Conservation (phyloP, 2,113 vertebrate genomes). For the Gorsachius goisagi region DNA sequence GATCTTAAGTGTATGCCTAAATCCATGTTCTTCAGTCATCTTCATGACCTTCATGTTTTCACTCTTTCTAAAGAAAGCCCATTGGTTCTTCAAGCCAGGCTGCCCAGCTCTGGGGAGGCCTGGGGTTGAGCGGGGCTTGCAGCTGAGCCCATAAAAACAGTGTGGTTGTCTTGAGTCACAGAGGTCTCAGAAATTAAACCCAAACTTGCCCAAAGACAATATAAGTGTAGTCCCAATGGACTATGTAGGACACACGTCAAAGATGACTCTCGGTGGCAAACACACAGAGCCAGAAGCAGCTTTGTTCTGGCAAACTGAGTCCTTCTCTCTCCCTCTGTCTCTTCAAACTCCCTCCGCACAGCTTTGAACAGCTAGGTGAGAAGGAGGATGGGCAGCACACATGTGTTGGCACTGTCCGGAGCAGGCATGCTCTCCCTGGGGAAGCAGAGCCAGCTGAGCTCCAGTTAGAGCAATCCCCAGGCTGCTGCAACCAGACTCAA, state of each 20-base stretch:
- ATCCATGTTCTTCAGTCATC: neutral
- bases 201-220: neutral
- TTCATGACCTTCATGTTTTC: neutral
- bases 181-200: neutral
- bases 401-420: neutral
- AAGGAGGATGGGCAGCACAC: neutral
- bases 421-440: neutral
- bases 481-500: conserved; percentile 27
- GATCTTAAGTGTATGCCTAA: neutral
- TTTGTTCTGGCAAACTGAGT: neutral
- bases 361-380: neutral
- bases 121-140: neutral
- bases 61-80: neutral
- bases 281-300: neutral
- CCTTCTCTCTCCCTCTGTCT: neutral
- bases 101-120: neutral
- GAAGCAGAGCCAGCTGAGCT: conserved; percentile 44
- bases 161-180: neutral
- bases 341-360: neutral
- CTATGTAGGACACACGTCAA: neutral
- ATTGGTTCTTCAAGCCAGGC: neutral
- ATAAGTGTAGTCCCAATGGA: neutral
- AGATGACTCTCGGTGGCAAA: neutral
- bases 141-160: neutral
- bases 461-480: conserved; percentile 19